Percentiles rank a stretch among this genome's conserved stretches.
Conservation (phyloP, 2,888 invertebrate genomes). For the Cremastinae sp. region DNA sequence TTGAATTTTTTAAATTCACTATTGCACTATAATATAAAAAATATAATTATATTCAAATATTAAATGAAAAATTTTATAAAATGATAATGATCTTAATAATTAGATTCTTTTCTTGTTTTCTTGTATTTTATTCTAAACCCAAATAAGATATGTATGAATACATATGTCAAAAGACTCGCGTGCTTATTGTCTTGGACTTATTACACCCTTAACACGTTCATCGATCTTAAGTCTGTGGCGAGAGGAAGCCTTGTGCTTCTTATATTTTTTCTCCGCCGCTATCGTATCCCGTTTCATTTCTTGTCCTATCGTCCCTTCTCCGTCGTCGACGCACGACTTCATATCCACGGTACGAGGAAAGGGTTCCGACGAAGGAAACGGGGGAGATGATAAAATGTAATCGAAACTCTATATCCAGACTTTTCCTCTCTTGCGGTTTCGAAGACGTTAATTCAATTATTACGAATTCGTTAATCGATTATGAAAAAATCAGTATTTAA, state of each 20-base stretch:
- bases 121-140: too few relatives aligned
- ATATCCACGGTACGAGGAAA: not conserved
- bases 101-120: too few relatives aligned
- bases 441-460: not conserved
- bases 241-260: conserved; percentile 71
- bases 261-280: conserved; percentile 51
- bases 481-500: too few relatives aligned
- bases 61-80: too few relatives aligned
- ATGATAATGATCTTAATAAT: too few relatives aligned
- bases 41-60: too few relatives aligned
- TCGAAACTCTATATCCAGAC: too few relatives aligned
- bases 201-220: conserved; percentile 63
- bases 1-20: too few relatives aligned
- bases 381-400: too few relatives aligned
- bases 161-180: conserved; percentile 62
- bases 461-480: not conserved
- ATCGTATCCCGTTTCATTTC: conserved; percentile 75
- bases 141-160: conserved; percentile 43
- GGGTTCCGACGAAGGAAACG: not conserved
- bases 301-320: conserved; percentile 19
- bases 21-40: too few relatives aligned
- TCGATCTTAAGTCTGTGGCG: conserved; percentile 76
- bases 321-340: conserved; percentile 1
- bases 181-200: conserved; percentile 63
- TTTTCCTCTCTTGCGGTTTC: too few relatives aligned